These are phyloP conservation scores for Dendrocincla fuliginosa DNA, from an alignment of 2,797 vertebrate species.

Conservation along the genomic window DNA sequence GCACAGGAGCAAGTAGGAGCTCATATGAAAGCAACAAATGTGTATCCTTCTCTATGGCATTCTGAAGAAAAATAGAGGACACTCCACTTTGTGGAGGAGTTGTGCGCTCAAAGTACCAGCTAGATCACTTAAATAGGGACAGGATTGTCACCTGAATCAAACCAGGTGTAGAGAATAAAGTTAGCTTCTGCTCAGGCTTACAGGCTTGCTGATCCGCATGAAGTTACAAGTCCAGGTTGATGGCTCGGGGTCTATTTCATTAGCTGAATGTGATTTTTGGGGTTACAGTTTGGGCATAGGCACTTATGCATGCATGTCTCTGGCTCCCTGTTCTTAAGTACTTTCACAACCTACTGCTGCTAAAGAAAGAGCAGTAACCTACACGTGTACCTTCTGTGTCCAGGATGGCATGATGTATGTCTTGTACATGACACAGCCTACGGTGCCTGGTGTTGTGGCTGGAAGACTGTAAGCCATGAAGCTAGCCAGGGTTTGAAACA, in stretches of 20 bases:
- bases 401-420: neutral
- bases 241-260: neutral
- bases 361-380: neutral
- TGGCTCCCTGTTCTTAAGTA: neutral
- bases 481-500: neutral
- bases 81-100: neutral
- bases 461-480: neutral
- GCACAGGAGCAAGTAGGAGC: neutral
- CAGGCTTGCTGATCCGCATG: neutral
- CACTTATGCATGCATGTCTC: neutral
- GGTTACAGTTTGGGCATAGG: neutral
- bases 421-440: neutral
- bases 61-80: neutral
- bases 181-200: neutral
- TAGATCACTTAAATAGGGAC: neutral
- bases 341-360: neutral
- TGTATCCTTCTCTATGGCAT: neutral
- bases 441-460: neutral
- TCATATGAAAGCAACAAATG: neutral
- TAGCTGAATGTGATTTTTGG: neutral
- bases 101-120: neutral
- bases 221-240: neutral
- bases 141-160: neutral
- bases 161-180: neutral
- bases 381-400: neutral